phyloP scores from a whole-genome alignment of 2,888 invertebrate genomes.

The Coleophora deauratella region DNA sequence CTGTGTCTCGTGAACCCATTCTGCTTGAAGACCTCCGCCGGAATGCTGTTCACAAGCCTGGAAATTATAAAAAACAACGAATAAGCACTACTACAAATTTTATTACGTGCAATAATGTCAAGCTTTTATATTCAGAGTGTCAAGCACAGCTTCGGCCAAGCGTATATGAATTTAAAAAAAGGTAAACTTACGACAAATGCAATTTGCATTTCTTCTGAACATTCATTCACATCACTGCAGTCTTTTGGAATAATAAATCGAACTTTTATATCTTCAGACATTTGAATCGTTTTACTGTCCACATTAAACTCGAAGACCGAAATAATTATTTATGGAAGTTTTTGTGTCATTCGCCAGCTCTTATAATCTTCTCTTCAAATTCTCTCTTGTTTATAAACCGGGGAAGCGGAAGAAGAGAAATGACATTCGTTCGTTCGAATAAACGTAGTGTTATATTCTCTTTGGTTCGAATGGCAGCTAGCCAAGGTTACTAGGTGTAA shows the following conservation, averaged over 20 bases:
- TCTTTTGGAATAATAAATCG: conserved; percentile 71
- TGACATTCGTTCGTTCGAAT: too few relatives aligned
- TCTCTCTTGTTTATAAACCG: too few relatives aligned
- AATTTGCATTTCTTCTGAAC: conserved; percentile 75
- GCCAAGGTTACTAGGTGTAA: too few relatives aligned
- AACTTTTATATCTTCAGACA: conserved; percentile 56
- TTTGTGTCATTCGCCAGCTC: too few relatives aligned
- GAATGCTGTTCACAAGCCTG: conserved; percentile 75
- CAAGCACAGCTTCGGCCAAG: neutral
- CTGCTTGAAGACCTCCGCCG: conserved; percentile 68
- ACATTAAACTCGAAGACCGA: neutral
- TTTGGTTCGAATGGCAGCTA: too few relatives aligned
- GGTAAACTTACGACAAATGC: conserved; percentile 69
- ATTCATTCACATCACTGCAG: conserved; percentile 64
- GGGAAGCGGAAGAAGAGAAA: too few relatives aligned
- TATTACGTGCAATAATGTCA: neutral
- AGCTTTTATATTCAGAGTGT: neutral
- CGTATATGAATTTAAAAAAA: neutral
- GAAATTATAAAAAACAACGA: conserved; percentile 13
- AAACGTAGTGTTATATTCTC: too few relatives aligned
- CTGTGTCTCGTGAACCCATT: conserved; percentile 78
- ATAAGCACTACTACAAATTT: neutral
- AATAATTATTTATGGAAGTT: too few relatives aligned
- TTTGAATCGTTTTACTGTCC: conserved; percentile 15
- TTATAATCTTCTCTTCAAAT: too few relatives aligned